Evolutionary conservation across 2,113 vertebrate genomes (phyloP), one percentile per base, ranked within the genome.

Genomic region (Daboia siamensis): DNA sequence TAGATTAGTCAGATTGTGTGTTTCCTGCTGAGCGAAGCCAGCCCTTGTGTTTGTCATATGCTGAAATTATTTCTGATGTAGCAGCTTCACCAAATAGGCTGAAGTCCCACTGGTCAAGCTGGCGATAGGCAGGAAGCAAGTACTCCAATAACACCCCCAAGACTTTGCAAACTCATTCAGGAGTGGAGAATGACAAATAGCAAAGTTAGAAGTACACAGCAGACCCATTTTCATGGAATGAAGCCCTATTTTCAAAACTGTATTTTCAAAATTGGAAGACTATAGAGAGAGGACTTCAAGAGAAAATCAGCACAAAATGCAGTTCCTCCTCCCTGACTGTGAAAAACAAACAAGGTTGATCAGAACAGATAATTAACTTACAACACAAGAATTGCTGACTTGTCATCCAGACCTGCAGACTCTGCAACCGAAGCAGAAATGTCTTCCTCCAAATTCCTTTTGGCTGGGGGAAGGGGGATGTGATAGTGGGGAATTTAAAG

Each of bases 381-480:
- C 57, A 33, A 44, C 51, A 74, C 10, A 61, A 12, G 0, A 4
- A 8, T 15, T 6, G 61, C 2, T 92, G 88, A 51, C 80, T 94
- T 92, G 48, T 91, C 92, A 69, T 26, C 15, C 1, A 85, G 0
- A 93, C 69, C 0, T 51, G 93, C 94, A 91, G 17, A 12, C 51
- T 94, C 95, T 92, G 95, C 1, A 1, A 93, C 0, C 1, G 74
- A n/a, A 39, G 87, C 61, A 56, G 56, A 95, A 80, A 0, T 94
- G 54, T 91, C 88, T 0, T 5, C 74, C 21, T 11, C 59, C 46
- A 1, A 0, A n/a, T 2, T 87, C 24, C 12, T 59, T 39, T 44
- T 39, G 61, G 46, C 29, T 9, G 0, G 0, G 0, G 0, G 52
- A 69, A 69, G 56, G 33, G 52, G 51, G 7, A 55, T 29, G 46